Conservation (phyloP, 2,888 invertebrate genomes). For the Antheraea yamamai region DNA sequence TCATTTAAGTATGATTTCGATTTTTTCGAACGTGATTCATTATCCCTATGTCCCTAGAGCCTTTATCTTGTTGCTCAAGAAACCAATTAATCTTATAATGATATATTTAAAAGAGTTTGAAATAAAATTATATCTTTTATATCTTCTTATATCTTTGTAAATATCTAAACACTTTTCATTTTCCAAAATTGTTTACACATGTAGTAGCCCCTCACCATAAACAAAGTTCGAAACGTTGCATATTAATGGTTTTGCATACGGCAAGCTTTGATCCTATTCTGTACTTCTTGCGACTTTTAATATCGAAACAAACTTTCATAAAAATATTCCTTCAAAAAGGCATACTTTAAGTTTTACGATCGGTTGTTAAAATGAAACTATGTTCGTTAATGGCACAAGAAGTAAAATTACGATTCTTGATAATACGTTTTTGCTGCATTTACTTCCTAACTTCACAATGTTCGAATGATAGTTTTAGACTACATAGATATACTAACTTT, state of each 20-base stretch:
- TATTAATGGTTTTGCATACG: slow-evolving; percentile 36
- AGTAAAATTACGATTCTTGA: no score
- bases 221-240: slow-evolving; percentile 40
- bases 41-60: no score
- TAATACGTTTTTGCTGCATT: no score
- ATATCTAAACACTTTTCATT: slow-evolving; percentile 24
- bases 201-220: slow-evolving; percentile 41
- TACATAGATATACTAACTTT: no score
- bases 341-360: background rate
- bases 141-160: no score
- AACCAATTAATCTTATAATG: no score
- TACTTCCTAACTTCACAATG: no score
- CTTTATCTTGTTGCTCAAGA: no score
- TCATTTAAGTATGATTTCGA: no score
- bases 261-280: background rate
- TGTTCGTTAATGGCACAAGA: background rate
- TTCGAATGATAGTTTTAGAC: no score
- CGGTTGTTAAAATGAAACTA: background rate
- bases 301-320: background rate
- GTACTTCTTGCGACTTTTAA: background rate
- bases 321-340: background rate
- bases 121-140: background rate
- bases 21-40: no score
- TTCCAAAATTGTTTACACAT: slow-evolving; percentile 44
- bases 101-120: background rate